Evolutionary conservation across 2,888 invertebrate genomes (phyloP).

Genomic region (Morpho helenor): DNA sequence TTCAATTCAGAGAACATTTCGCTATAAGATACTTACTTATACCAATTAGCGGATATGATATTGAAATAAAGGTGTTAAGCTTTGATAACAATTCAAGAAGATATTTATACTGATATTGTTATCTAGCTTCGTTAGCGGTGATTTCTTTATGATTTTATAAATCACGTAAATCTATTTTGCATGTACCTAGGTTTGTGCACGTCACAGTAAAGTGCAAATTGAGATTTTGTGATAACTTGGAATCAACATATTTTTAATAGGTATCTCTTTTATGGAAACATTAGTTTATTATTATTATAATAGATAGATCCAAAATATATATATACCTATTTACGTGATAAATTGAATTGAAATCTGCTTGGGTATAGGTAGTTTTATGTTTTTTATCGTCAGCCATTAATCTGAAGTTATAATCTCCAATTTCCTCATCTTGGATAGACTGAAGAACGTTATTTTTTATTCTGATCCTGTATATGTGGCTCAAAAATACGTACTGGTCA

Average conservation of each 20-base stretch:
- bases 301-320: too few species aligned
- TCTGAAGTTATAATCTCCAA: too few species aligned
- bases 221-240: background rate
- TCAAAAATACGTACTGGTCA: too few species aligned
- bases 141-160: constrained; percentile 45
- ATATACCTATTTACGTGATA: too few species aligned
- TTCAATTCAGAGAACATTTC: constrained; percentile 1
- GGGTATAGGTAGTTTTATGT: too few species aligned
- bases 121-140: constrained; percentile 44
- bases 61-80: constrained; percentile 39
- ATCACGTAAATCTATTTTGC: constrained; percentile 26
- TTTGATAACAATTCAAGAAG: constrained; percentile 45
- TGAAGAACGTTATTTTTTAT: too few species aligned
- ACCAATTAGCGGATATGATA: constrained; percentile 42
- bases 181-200: constrained; percentile 17
- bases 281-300: too few species aligned
- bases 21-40: constrained; percentile 34
- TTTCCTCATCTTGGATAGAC: too few species aligned
- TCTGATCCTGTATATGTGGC: too few species aligned
- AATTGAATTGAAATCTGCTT: too few species aligned
- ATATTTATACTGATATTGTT: constrained; percentile 39
- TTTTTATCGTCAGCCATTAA: too few species aligned
- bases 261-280: too few species aligned
- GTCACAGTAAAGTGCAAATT: constrained; percentile 18
- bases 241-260: background rate